These are phyloP conservation scores for Ashinkailepas kermadecensis DNA, from an alignment of 2,888 invertebrate species.

Conservation along the genomic window DNA sequence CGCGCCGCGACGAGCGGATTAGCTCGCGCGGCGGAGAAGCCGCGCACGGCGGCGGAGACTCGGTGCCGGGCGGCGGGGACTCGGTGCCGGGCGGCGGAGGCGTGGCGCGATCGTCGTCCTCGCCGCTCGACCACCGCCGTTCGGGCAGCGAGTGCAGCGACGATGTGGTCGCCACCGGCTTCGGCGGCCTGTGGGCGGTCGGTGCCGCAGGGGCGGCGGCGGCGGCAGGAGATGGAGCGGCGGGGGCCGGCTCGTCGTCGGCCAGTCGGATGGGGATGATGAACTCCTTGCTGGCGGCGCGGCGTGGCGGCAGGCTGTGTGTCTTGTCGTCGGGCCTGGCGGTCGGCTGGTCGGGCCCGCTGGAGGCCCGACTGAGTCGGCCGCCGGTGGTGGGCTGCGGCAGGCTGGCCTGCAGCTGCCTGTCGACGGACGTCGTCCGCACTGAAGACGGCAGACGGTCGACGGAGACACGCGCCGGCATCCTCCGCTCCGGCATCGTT, in stretches of 20 bases:
- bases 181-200: background rate
- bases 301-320: conserved; percentile 28
- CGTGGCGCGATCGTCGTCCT: conserved; percentile 27
- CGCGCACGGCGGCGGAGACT: conserved; percentile 26
- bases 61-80: no score
- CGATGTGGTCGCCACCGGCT: background rate
- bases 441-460: background rate
- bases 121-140: conserved; percentile 26
- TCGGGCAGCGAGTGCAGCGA: conserved; percentile 24
- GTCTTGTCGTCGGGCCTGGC: background rate
- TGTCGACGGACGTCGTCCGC: background rate
- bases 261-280: conserved; percentile 34
- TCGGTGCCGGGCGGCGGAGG: no score
- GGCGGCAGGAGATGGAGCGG: background rate
- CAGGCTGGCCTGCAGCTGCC: background rate
- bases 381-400: background rate
- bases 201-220: background rate
- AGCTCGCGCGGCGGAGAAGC: conserved; percentile 50
- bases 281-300: conserved; percentile 32
- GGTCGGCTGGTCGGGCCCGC: background rate
- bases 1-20: conserved; percentile 78
- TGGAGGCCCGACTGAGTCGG: background rate
- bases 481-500: background rate
- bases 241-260: conserved; percentile 27
- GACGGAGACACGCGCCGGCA: background rate